A percentile compares a stretch with the other conserved stretches of the same genome.
Conservation (phyloP, 2,888 invertebrate genomes). For the Sclerodermus sp. region DNA sequence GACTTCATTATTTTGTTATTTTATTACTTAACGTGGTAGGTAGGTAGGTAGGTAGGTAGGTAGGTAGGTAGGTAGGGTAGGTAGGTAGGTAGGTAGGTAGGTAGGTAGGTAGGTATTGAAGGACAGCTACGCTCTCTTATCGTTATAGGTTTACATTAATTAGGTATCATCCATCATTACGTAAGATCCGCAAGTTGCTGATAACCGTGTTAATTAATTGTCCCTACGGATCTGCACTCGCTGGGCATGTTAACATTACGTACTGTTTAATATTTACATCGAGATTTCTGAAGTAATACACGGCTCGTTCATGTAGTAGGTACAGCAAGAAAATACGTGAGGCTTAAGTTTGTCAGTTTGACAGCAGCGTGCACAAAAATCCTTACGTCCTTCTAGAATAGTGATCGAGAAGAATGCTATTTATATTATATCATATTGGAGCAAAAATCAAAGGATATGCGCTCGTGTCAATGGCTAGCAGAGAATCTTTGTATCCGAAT, state of each 20-base stretch:
- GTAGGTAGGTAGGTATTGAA: slow-evolving; percentile 48
- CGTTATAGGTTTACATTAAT: slow-evolving; percentile 53
- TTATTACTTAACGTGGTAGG: slow-evolving; percentile 51
- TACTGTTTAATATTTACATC: slow-evolving; percentile 57
- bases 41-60: slow-evolving; percentile 42
- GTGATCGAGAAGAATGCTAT: too few relatives aligned
- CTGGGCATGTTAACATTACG: slow-evolving; percentile 39
- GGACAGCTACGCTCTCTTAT: slow-evolving; percentile 54
- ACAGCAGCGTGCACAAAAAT: too few relatives aligned
- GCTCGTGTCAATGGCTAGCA: too few relatives aligned
- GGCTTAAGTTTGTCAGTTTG: too few relatives aligned
- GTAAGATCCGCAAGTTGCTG: slow-evolving; percentile 18
- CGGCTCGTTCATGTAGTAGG: slow-evolving; percentile 42
- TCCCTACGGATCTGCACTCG: slow-evolving; percentile 19
- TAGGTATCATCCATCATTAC: slow-evolving; percentile 40
- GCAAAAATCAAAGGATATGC: too few relatives aligned
- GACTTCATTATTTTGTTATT: slow-evolving; percentile 43
- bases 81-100: slow-evolving; percentile 45
- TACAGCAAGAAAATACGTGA: slow-evolving; percentile 26
- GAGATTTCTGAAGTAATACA: slow-evolving; percentile 49
- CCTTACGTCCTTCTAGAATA: too few relatives aligned
- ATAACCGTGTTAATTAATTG: slow-evolving; percentile 11
- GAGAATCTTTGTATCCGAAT: too few relatives aligned
- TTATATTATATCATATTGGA: too few relatives aligned
- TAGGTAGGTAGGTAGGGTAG: slow-evolving; percentile 50